phyloP scores from a whole-genome alignment of 2,113 vertebrate genomes.

The Pteronura brasiliensis region DNA sequence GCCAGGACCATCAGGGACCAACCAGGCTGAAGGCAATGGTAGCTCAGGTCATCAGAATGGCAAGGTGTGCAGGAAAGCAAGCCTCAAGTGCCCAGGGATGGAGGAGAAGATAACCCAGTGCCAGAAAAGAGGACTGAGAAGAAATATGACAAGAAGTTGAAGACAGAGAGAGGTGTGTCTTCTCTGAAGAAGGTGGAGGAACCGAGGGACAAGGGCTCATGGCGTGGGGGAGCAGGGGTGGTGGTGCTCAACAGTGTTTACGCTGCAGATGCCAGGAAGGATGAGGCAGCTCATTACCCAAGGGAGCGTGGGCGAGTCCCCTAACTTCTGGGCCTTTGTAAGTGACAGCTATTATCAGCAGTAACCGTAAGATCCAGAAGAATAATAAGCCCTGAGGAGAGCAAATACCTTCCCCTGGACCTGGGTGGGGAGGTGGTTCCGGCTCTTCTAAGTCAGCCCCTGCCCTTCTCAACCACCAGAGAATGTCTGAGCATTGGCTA shows the following conservation, averaged over 20 bases:
- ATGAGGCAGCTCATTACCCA: not conserved
- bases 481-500: not conserved
- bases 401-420: not conserved
- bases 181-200: not conserved
- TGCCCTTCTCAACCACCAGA: not conserved
- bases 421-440: accelerated
- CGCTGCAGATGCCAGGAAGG: not conserved
- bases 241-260: accelerated
- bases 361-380: not conserved
- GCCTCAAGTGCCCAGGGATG: not conserved
- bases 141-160: accelerated
- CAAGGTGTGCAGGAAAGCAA: accelerated
- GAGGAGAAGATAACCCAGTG: not conserved
- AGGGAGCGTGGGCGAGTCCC: too few species aligned
- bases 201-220: not conserved
- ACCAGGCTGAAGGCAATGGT: too few species aligned
- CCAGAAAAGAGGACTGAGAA: not conserved
- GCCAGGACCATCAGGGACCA: not conserved
- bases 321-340: not conserved
- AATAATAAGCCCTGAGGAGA: not conserved
- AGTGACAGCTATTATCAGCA: accelerated
- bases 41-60: not conserved
- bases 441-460: not conserved
- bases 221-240: accelerated
- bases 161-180: not conserved